phyloP scores from a whole-genome alignment of 1,140 invertebrate species.

The Stenopsyche tienmushanensis region DNA sequence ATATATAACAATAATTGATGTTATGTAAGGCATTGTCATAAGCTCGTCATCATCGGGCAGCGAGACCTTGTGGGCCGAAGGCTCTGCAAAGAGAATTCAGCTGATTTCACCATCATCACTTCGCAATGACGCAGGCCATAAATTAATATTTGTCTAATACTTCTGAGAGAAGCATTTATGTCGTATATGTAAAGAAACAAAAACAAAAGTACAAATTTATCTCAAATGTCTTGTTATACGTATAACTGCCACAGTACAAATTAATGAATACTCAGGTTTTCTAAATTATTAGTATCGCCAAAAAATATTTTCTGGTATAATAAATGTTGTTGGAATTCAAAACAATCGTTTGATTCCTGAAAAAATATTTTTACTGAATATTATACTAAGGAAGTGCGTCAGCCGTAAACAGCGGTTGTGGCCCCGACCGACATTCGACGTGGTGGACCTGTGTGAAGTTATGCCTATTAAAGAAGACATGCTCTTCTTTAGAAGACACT shows the following conservation, averaged over 20 bases:
- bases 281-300: constrained; percentile 54
- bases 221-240: constrained; percentile 49
- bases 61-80: background rate
- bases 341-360: constrained; percentile 29
- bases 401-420: background rate
- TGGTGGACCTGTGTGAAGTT: constrained; percentile 21
- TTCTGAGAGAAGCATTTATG: constrained; percentile 40
- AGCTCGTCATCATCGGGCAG: constrained; percentile 26
- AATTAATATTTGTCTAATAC: constrained; percentile 40
- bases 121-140: constrained; percentile 33
- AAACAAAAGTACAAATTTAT: constrained; percentile 57
- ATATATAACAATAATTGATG: constrained; percentile 43
- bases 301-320: constrained; percentile 53
- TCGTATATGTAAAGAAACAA: constrained; percentile 42
- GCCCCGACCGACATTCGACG: background rate
- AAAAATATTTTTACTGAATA: constrained; percentile 32
- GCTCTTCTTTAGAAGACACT: background rate
- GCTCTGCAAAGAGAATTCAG: background rate
- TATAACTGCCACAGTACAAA: constrained; percentile 57
- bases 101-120: constrained; percentile 9
- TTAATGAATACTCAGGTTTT: constrained; percentile 50
- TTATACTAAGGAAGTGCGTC: background rate
- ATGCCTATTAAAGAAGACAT: constrained; percentile 9
- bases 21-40: constrained; percentile 40
- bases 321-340: constrained; percentile 38